These are phyloP conservation scores for Smutsia temminckii DNA, from an alignment of 2,797 vertebrate genomes.

Conservation along the genomic window DNA sequence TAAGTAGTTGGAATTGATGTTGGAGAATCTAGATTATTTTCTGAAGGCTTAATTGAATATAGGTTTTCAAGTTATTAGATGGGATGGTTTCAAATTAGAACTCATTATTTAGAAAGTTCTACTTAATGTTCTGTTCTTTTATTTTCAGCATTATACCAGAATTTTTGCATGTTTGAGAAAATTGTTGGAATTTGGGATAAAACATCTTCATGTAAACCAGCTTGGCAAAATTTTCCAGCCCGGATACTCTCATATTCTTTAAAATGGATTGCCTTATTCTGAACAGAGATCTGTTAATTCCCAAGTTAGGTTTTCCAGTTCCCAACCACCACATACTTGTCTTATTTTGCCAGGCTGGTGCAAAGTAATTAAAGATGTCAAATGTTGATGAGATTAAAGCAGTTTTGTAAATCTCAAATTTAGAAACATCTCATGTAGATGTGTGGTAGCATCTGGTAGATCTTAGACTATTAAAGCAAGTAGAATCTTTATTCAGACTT, in stretches of 20 bases:
- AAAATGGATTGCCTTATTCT: conserved; percentile 53
- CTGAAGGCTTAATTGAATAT: background rate
- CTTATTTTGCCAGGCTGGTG: conserved; percentile 80
- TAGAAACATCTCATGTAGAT: conserved; percentile 55
- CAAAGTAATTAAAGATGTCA: conserved; percentile 69
- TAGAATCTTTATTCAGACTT: conserved; percentile 61
- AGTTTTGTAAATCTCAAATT: conserved; percentile 68
- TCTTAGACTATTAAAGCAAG: conserved; percentile 40
- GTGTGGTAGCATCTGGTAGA: conserved; percentile 56
- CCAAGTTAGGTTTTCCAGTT: conserved; percentile 53
- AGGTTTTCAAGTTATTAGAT: conserved; percentile 25
- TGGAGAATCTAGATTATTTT: background rate
- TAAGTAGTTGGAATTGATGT: background rate
- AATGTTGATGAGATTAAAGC: conserved; percentile 68
- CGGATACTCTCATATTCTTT: background rate
- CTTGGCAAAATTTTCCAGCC: conserved; percentile 78
- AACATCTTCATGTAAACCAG: conserved; percentile 76
- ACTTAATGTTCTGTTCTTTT: conserved; percentile 39
- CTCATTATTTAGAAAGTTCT: background rate
- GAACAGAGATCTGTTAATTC: conserved; percentile 51
- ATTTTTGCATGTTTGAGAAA: conserved; percentile 68
- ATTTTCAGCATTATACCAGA: conserved; percentile 53
- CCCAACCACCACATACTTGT: background rate
- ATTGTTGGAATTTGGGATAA: conserved; percentile 69
- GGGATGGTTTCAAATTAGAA: conserved; percentile 5